Conservation (phyloP, 2,888 invertebrate genomes). For the Apamea anceps region DNA sequence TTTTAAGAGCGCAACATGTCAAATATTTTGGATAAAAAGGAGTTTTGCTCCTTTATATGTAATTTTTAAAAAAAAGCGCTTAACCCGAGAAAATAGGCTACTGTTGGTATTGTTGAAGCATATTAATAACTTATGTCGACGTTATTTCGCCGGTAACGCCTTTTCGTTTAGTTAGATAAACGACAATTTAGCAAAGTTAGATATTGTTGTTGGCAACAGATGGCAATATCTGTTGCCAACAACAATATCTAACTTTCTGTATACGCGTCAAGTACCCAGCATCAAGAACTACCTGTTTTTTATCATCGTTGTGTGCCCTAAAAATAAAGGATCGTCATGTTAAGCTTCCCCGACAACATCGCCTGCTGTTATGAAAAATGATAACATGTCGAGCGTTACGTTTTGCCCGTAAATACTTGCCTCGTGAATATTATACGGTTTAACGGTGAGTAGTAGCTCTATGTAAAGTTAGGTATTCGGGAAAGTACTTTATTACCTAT, state of each 20-base stretch:
- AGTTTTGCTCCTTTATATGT: not conserved
- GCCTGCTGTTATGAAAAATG: not conserved
- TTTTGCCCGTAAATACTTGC: slow-evolving; percentile 14
- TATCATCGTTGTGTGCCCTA: not conserved
- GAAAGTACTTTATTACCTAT: not conserved
- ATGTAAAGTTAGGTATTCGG: not conserved
- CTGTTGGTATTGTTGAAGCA: not conserved
- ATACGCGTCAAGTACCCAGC: not conserved
- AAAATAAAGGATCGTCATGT: not conserved
- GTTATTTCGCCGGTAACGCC: not conserved
- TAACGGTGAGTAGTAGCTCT: not conserved
- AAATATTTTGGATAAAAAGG: not conserved
- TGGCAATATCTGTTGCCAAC: too few species aligned
- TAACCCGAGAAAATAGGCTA: not conserved
- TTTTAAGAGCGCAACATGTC: not conserved
- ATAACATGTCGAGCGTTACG: not conserved
- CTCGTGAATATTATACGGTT: slow-evolving; percentile 1
- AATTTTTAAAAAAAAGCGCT: too few species aligned
- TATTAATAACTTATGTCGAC: not conserved
- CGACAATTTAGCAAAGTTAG: not conserved
- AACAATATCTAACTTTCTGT: too few species aligned
- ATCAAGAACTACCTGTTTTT: not conserved
- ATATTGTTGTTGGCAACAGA: not conserved
- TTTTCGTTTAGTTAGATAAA: not conserved
- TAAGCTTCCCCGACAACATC: not conserved